These are phyloP conservation scores for Ormyrus labotus DNA, from an alignment of 2,888 invertebrate species.

Conservation along the genomic window DNA sequence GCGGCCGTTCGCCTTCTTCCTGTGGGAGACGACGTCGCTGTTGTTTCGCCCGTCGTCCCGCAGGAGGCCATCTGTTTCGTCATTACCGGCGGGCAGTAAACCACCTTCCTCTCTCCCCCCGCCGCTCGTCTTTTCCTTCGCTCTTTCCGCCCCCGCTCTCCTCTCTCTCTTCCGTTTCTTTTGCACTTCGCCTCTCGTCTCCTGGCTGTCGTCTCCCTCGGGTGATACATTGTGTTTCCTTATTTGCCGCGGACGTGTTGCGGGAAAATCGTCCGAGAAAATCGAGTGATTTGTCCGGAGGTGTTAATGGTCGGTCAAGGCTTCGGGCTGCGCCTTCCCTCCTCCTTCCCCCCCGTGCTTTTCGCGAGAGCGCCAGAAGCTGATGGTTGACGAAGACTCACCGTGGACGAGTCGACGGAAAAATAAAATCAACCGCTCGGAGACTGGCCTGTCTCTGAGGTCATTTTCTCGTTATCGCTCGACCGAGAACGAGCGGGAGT, in stretches of 20 bases:
- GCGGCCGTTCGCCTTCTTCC: slow-evolving; percentile 64
- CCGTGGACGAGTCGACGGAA: slow-evolving; percentile 19
- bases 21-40: slow-evolving; percentile 66
- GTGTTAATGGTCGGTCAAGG: slow-evolving; percentile 70
- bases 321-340: not conserved
- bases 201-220: slow-evolving; percentile 70
- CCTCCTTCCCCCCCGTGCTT: not conserved
- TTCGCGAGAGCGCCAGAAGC: not conserved
- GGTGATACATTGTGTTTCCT: slow-evolving; percentile 76
- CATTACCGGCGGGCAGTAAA: slow-evolving; percentile 75
- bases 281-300: slow-evolving; percentile 76
- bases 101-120: slow-evolving; percentile 49
- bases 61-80: slow-evolving; percentile 75
- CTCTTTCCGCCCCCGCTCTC: not conserved
- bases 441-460: slow-evolving; percentile 55
- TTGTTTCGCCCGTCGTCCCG: slow-evolving; percentile 54
- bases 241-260: slow-evolving; percentile 67
- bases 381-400: not conserved
- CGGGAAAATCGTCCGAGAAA: slow-evolving; percentile 74
- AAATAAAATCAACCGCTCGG: slow-evolving; percentile 57
- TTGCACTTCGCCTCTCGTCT: slow-evolving; percentile 54
- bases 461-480: slow-evolving; percentile 55
- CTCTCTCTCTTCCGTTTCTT: slow-evolving; percentile 23
- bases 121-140: slow-evolving; percentile 12
- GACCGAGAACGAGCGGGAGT: slow-evolving; percentile 45